These are phyloP conservation scores for Simalia tracyae DNA, from an alignment of 2,797 vertebrate genomes.

Conservation along the genomic window DNA sequence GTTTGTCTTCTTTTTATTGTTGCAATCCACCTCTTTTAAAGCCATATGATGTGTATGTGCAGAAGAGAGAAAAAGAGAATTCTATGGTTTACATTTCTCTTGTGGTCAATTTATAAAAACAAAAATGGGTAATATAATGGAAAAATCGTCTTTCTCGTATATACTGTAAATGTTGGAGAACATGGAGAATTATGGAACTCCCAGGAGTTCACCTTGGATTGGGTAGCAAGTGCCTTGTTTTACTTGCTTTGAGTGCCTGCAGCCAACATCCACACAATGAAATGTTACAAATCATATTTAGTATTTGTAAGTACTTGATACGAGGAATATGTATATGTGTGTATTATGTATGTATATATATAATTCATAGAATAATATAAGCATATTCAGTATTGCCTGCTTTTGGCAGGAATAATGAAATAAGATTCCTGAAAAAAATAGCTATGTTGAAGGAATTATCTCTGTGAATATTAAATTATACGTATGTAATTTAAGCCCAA, in stretches of 20 bases:
- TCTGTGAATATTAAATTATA: background rate
- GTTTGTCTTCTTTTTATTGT: background rate
- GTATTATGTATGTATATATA: background rate
- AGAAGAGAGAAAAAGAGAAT: background rate
- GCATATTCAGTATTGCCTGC: background rate
- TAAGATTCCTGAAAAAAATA: background rate
- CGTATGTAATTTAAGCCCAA: background rate
- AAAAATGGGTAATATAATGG: background rate
- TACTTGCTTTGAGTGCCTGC: background rate
- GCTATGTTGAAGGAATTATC: background rate
- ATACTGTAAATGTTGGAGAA: background rate
- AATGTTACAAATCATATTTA: background rate
- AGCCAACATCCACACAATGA: background rate
- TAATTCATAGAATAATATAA: background rate
- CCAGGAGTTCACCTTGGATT: background rate
- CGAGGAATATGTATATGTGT: background rate
- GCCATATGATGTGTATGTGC: background rate
- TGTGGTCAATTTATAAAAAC: background rate
- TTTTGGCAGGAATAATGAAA: background rate
- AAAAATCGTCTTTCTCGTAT: background rate
- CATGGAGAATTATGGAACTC: background rate
- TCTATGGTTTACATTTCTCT: background rate
- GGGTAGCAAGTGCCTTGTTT: constrained; percentile 4
- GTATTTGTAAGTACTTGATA: background rate
- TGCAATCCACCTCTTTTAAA: background rate